Conservation (phyloP, 2,888 invertebrate genomes). For the Chirona hameri region DNA sequence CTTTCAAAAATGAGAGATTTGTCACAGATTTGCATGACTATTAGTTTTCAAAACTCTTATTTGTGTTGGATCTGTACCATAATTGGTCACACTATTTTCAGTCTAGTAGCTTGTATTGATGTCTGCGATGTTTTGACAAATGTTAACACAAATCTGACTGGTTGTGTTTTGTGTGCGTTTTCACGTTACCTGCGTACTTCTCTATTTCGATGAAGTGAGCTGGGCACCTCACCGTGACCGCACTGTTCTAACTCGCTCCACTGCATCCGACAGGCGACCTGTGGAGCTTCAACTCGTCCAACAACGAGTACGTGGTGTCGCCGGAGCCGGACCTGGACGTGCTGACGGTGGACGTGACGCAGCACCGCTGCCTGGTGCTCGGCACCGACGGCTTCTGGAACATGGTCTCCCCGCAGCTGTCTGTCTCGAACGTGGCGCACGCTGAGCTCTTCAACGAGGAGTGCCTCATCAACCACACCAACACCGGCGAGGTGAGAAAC, state of each 20-base stretch:
- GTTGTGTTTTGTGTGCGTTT: too few relatives aligned
- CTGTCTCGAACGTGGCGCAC: constrained; percentile 73
- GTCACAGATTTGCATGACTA: too few relatives aligned
- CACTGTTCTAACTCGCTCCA: background rate
- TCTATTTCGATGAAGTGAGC: too few relatives aligned
- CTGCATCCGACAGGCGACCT: constrained; percentile 65
- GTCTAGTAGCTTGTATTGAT: too few relatives aligned
- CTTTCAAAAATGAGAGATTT: too few relatives aligned
- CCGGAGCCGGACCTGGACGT: constrained; percentile 95
- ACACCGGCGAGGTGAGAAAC: constrained; percentile 38
- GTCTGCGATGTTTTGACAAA: too few relatives aligned
- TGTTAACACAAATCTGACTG: too few relatives aligned
- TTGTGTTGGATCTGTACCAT: too few relatives aligned
- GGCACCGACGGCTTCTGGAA: constrained; percentile 98
- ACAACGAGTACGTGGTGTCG: constrained; percentile 92
- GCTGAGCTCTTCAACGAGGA: constrained; percentile 73
- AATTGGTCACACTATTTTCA: too few relatives aligned
- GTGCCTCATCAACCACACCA: constrained; percentile 38
- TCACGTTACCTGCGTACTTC: too few relatives aligned
- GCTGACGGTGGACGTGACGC: constrained; percentile 70
- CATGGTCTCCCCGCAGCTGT: constrained; percentile 78
- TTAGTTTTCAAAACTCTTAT: too few relatives aligned
- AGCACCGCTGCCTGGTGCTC: constrained; percentile 77
- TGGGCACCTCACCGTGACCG: too few relatives aligned
- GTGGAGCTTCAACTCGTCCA: constrained; percentile 92